These are phyloP conservation scores for Otis tarda DNA, from an alignment of 2,113 vertebrate genomes.

Conservation along the genomic window DNA sequence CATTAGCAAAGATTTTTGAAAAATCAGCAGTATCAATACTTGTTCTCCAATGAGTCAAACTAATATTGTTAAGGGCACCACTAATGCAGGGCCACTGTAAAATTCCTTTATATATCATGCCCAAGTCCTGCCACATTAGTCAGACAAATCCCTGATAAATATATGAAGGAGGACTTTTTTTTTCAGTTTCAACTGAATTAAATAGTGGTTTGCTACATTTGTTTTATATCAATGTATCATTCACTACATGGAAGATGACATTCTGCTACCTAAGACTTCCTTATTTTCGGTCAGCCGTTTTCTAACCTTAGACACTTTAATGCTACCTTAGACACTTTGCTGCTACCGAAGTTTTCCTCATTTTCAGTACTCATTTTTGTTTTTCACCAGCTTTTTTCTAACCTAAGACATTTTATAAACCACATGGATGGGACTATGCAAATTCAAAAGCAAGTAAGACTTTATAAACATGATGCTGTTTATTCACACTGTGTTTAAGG, in stretches of 20 bases:
- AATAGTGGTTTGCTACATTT: not conserved
- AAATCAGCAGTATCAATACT: not conserved
- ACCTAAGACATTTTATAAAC: not conserved
- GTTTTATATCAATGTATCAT: not conserved
- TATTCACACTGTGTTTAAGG: not conserved
- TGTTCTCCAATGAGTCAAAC: not conserved
- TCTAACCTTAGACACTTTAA: not conserved
- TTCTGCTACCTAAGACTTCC: not conserved
- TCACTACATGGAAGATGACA: not conserved
- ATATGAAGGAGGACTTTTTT: not conserved
- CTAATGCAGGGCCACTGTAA: not conserved
- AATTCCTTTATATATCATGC: not conserved
- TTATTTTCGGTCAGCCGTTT: not conserved
- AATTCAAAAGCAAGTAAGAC: not conserved
- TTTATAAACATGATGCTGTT: not conserved
- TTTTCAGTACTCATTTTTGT: not conserved
- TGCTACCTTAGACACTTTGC: not conserved
- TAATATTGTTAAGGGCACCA: not conserved
- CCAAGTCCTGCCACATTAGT: not conserved
- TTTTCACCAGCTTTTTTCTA: not conserved
- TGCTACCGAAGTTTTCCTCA: not conserved
- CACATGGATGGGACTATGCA: not conserved
- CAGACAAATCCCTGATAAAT: not conserved
- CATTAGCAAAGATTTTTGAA: not conserved
- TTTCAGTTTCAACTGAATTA: not conserved